These are phyloP conservation scores for Protosalanx chinensis DNA, from an alignment of 2,797 vertebrate species.

Conservation along the genomic window DNA sequence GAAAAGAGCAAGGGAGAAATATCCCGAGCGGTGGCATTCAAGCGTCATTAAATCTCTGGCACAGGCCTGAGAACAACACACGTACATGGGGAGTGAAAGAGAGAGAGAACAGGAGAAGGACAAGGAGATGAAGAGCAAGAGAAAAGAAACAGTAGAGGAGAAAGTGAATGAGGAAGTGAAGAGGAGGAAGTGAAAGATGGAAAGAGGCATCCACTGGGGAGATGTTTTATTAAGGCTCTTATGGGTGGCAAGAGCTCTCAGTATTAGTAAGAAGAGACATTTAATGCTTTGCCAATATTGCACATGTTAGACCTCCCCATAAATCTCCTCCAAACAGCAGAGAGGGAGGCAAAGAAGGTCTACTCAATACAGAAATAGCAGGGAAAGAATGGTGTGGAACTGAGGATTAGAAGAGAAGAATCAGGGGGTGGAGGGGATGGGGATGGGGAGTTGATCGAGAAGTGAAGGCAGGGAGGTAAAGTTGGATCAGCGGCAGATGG, in stretches of 20 bases:
- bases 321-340: slow-evolving; percentile 70
- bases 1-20: slow-evolving; percentile 60
- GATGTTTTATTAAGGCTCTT: slow-evolving; percentile 83
- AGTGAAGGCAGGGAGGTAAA: not conserved
- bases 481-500: slow-evolving; percentile 58
- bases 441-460: slow-evolving; percentile 44
- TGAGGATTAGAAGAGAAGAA: slow-evolving; percentile 16
- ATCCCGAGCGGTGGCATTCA: slow-evolving; percentile 75
- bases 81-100: slow-evolving; percentile 25
- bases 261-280: slow-evolving; percentile 77
- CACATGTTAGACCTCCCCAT: slow-evolving; percentile 69
- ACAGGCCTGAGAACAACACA: slow-evolving; percentile 55
- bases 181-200: slow-evolving; percentile 48
- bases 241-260: slow-evolving; percentile 74
- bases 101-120: slow-evolving; percentile 34
- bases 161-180: slow-evolving; percentile 34
- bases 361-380: slow-evolving; percentile 45
- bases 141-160: slow-evolving; percentile 35
- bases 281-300: slow-evolving; percentile 82
- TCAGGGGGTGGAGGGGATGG: slow-evolving; percentile 30
- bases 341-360: slow-evolving; percentile 25
- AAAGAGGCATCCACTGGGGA: slow-evolving; percentile 68
- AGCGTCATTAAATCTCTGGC: slow-evolving; percentile 78
- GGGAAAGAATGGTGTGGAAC: slow-evolving; percentile 30
- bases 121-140: slow-evolving; percentile 33